phyloP scores from a whole-genome alignment of 35 echinoderm and acorn worm species.

The Stichopus chloronotus region DNA sequence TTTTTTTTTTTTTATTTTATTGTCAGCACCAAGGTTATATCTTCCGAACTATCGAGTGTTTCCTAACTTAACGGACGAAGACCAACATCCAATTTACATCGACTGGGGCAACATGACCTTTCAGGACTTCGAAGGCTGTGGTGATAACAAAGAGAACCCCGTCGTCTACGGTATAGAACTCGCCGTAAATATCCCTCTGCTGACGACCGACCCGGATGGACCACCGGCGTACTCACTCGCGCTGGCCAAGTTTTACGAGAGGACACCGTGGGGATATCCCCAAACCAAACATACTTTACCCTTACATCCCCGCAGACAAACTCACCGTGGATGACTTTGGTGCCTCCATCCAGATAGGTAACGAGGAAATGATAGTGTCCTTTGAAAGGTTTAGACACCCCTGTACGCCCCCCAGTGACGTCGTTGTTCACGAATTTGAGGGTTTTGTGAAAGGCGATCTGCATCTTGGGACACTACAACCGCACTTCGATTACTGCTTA shows the following conservation, averaged over 20 bases:
- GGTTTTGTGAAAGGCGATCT: background rate
- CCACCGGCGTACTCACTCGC: background rate
- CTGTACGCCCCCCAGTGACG: background rate
- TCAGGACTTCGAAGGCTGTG: background rate
- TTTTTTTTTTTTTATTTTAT: no score
- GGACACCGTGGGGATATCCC: background rate
- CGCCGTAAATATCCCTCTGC: background rate
- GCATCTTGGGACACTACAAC: background rate
- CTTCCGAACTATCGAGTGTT: background rate
- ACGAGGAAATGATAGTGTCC: no score
- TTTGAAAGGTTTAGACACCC: background rate
- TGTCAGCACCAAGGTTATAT: background rate
- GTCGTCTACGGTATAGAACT: background rate
- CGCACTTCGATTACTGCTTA: background rate
- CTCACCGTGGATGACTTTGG: no score
- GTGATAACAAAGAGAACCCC: background rate
- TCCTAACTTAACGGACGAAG: background rate
- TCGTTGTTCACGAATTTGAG: background rate
- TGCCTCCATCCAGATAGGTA: no score
- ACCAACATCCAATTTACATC: background rate
- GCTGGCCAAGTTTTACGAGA: background rate
- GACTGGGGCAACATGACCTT: background rate
- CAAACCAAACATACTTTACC: background rate
- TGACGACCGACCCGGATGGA: background rate
- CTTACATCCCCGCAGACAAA: background rate